Conservation (phyloP, 1,140 invertebrate genomes). For the Scaptomyza pallida region DNA sequence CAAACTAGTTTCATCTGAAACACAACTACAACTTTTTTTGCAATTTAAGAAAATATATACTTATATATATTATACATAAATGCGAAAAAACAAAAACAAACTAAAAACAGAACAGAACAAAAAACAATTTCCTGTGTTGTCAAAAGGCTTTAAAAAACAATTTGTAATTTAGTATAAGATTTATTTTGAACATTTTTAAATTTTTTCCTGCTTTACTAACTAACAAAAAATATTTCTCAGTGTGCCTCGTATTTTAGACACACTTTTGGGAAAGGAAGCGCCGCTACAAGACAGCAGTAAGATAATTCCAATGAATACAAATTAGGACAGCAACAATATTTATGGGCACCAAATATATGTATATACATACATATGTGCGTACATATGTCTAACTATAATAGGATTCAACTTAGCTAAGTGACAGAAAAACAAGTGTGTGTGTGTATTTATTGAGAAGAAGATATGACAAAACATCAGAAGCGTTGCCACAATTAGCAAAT, state of each 20-base stretch:
- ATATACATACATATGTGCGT: conserved; percentile 40
- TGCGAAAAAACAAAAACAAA: conserved; percentile 17
- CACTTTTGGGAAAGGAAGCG: conserved; percentile 36
- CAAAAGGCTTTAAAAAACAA: conserved; percentile 68
- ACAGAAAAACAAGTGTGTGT: conserved; percentile 29
- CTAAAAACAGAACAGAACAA: background rate
- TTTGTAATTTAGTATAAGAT: conserved; percentile 58
- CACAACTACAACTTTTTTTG: background rate
- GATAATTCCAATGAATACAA: conserved; percentile 26
- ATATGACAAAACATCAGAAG: background rate
- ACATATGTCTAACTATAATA: no score
- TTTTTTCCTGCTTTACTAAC: background rate
- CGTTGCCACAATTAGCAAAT: background rate
- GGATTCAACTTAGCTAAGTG: no score
- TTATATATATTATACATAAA: no score
- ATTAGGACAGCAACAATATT: conserved; percentile 73
- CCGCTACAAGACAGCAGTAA: conserved; percentile 1
- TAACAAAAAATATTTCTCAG: conserved; percentile 18
- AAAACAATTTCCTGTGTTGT: conserved; percentile 62
- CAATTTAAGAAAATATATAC: background rate
- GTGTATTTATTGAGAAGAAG: conserved; percentile 24
- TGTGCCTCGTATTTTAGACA: conserved; percentile 52
- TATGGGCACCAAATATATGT: conserved; percentile 80
- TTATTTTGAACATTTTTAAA: conserved; percentile 11
- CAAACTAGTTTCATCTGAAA: background rate